Conservation (phyloP, 1,140 invertebrate genomes). For the Pseudomyrmex concolor region DNA sequence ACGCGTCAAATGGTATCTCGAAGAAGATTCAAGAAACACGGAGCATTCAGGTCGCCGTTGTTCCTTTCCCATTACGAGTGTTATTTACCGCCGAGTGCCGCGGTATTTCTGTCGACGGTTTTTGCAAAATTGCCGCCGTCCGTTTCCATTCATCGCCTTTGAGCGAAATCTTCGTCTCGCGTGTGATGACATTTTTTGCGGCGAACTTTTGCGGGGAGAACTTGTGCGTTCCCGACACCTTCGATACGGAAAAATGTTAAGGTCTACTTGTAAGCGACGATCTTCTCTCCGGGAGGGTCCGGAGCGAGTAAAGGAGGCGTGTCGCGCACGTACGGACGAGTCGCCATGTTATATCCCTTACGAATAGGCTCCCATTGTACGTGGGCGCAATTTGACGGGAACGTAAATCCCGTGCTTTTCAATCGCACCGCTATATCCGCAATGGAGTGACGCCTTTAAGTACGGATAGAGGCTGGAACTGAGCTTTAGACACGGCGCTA, state of each 20-base stretch:
- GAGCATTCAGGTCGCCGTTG: not conserved
- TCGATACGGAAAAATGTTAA: constrained; percentile 13
- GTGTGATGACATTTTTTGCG: constrained; percentile 49
- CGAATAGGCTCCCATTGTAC: constrained; percentile 46
- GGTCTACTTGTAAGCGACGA: constrained; percentile 5
- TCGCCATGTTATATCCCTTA: constrained; percentile 26
- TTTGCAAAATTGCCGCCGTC: constrained; percentile 1
- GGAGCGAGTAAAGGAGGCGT: constrained; percentile 18
- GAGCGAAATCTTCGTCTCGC: constrained; percentile 30
- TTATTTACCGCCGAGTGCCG: constrained; percentile 23
- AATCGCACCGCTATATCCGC: not conserved
- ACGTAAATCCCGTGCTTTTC: not conserved
- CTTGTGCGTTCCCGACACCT: constrained; percentile 21
- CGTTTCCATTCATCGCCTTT: constrained; percentile 15
- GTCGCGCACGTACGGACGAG: constrained; percentile 47
- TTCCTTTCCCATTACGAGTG: not conserved
- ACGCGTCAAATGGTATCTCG: not conserved
- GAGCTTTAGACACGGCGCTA: not conserved
- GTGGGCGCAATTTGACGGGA: constrained; percentile 34
- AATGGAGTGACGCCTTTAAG: constrained; percentile 16
- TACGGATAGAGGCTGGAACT: not conserved
- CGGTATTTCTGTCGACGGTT: constrained; percentile 25
- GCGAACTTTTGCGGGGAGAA: not conserved
- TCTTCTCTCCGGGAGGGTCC: not conserved
- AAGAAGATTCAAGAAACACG: not conserved